These are phyloP conservation scores for Hypselothyrea guttata DNA, from an alignment of 2,888 invertebrate genomes.

Conservation along the genomic window DNA sequence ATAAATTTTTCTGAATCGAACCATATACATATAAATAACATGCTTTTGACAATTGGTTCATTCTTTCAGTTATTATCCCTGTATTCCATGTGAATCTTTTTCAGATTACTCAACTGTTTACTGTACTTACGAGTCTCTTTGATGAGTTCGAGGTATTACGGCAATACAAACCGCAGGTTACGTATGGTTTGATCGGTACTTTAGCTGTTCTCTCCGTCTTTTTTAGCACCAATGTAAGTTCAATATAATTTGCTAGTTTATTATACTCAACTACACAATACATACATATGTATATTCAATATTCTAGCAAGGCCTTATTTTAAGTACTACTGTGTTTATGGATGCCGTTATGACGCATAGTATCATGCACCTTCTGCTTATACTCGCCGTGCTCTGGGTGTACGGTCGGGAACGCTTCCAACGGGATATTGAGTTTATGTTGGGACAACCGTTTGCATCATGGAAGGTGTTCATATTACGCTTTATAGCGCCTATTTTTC, in stretches of 20 bases:
- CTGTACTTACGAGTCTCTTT: conserved; percentile 72
- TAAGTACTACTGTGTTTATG: too few species aligned
- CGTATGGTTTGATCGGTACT: conserved; percentile 47
- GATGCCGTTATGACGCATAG: conserved; percentile 64
- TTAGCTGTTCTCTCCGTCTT: conserved; percentile 59
- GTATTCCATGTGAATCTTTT: too few species aligned
- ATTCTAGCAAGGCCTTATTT: conserved; percentile 73
- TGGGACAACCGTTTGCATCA: conserved; percentile 85
- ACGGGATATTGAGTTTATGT: conserved; percentile 89
- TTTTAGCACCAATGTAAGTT: conserved; percentile 76
- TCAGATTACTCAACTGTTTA: conserved; percentile 74
- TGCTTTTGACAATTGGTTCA: too few species aligned
- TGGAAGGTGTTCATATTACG: conserved; percentile 80
- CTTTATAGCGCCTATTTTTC: conserved; percentile 74
- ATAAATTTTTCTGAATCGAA: too few species aligned
- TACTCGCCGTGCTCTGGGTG: conserved; percentile 91
- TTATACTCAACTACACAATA: too few species aligned
- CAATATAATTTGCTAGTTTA: not conserved
- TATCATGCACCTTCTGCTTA: conserved; percentile 85
- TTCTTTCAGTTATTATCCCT: too few species aligned
- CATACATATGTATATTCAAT: not conserved
- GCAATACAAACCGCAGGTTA: conserved; percentile 51
- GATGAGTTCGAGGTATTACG: conserved; percentile 79
- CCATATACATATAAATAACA: too few species aligned
- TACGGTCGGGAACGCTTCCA: conserved; percentile 88